Conservation (phyloP, 2,888 invertebrate species). For the Diplolepis rosae region DNA sequence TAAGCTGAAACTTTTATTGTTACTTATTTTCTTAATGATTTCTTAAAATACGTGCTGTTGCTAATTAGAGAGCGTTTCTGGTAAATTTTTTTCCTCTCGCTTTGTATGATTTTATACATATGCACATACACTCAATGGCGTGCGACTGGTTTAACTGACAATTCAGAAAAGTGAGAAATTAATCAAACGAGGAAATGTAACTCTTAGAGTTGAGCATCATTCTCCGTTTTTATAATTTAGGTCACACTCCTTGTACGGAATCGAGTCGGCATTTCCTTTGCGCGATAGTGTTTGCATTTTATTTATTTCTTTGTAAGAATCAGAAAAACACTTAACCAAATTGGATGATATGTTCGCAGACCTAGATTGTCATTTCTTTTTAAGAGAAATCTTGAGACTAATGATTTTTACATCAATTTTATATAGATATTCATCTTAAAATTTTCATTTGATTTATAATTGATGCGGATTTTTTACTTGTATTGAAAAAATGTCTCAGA, state of each 20-base stretch:
- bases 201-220: slow-evolving; percentile 5
- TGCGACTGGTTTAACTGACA: background rate
- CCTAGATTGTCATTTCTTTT: background rate
- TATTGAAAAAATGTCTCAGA: background rate
- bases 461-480: too few relatives aligned
- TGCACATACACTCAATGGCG: background rate
- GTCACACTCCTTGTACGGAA: slow-evolving; percentile 1
- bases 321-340: background rate
- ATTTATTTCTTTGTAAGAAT: background rate
- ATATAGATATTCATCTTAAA: too few relatives aligned
- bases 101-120: background rate
- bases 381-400: background rate
- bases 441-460: too few relatives aligned
- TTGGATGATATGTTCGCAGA: background rate
- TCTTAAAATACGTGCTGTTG: background rate
- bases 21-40: background rate
- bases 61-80: background rate
- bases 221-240: slow-evolving; percentile 3
- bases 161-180: background rate
- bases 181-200: slow-evolving; percentile 22
- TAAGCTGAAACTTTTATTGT: too few relatives aligned
- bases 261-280: background rate
- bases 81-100: background rate
- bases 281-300: background rate
- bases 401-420: background rate